Base-by-base conservation (phyloP, 1,140 invertebrate species). In the Dendrolimus punctatus region DNA sequence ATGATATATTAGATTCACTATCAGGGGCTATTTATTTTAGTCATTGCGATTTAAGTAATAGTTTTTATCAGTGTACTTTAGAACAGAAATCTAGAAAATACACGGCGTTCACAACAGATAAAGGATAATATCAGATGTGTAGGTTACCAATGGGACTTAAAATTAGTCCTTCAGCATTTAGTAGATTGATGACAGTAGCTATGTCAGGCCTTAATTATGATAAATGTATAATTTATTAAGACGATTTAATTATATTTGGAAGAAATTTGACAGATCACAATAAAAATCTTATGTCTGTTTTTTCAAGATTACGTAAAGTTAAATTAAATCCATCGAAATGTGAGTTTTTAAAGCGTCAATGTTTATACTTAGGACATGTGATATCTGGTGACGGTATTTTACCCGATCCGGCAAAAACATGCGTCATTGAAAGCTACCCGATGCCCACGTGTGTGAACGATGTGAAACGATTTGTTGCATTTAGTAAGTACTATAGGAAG, bases 261-360 rank as follows among this genome's bases (percentile, higher is more conserved):
- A 23, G 23, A 23, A 23, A 23, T 23, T 23, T 23, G 23, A 23
- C 23, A 2, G 23, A 23, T 23, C 23, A 23, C 23, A 23, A 2
- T 23, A 23, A 23, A 23, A 23, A 23, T 23, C 23, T 23, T 23
- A 23, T 23, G 23, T 23, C 23, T 23, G 23, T 23, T 23, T 23
- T 23, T 23, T 23, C 23, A 23, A 23, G 23, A 23, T 23, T 59
- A 9, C 8, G 57, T 8, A 51, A 59, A 40, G 37, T 59, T 4
- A 55, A 59, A 51, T 39, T 55, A 51, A 59, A 59, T 40, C 53
- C 57, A 9, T 4, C 39, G 5, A 59, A 59, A 40, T 59, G 57
- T 40, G 36, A 51, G n/a, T 59, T 55, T 39, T 8, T 59, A 6
- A 46, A 51, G 48, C 50, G 6, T 23, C 7, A 59, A 59, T 2